Conservation (phyloP, 2,797 vertebrate genomes). For the Geotrypetes seraphini region DNA sequence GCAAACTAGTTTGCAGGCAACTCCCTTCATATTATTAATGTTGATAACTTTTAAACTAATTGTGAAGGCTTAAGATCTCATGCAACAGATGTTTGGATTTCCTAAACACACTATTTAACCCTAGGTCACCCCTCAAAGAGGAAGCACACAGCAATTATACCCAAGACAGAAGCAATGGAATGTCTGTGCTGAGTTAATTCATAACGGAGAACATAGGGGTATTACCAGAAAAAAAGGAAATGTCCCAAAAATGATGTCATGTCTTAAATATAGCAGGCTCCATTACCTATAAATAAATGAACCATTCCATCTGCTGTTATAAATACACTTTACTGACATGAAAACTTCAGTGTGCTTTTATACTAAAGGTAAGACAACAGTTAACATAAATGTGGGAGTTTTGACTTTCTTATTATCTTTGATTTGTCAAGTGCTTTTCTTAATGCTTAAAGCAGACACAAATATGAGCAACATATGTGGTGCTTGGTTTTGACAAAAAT, state of each 20-base stretch:
- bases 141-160: not conserved
- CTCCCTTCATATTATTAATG: no score
- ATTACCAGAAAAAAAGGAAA: constrained; percentile 9
- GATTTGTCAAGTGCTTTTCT: no score
- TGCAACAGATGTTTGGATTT: not conserved
- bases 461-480: no score
- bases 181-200: constrained; percentile 7
- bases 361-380: not conserved
- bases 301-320: not conserved
- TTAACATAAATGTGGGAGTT: not conserved
- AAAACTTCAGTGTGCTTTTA: not conserved
- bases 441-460: no score
- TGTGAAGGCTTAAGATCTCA: no score
- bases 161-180: constrained; percentile 5
- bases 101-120: constrained; percentile 5
- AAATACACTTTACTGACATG: not conserved
- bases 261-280: not conserved
- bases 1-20: no score
- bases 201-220: not conserved
- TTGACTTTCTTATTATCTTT: no score
- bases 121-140: constrained; percentile 8
- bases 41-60: no score
- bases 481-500: no score
- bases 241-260: not conserved
- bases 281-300: not conserved